phyloP scores from a whole-genome alignment of 2,888 invertebrate genomes.

The Ctena decussata region DNA sequence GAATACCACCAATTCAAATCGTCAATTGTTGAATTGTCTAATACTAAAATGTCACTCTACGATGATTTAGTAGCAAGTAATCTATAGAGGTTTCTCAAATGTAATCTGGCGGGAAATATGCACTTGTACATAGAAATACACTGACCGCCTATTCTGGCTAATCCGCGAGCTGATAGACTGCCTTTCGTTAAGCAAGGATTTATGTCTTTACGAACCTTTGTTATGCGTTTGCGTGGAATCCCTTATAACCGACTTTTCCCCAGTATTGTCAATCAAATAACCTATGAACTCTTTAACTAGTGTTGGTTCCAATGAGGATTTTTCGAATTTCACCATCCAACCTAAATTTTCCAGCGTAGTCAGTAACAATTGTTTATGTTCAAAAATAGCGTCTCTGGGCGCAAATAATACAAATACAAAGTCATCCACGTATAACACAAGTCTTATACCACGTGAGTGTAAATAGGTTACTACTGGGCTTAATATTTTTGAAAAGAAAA shows the following conservation, averaged over 20 bases:
- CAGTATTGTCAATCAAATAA: slow-evolving; percentile 8
- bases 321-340: not conserved
- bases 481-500: slow-evolving; percentile 30
- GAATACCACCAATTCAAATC: slow-evolving; percentile 22
- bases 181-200: not conserved
- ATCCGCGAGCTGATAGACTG: not conserved
- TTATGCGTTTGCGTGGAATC: slow-evolving; percentile 19
- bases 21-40: not conserved
- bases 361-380: slow-evolving; percentile 1
- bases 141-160: slow-evolving; percentile 23
- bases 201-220: slow-evolving; percentile 4
- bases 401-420: slow-evolving; percentile 12
- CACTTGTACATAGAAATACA: slow-evolving; percentile 24
- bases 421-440: slow-evolving; percentile 28
- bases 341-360: not conserved
- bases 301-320: slow-evolving; percentile 5
- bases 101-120: slow-evolving; percentile 11
- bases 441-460: slow-evolving; percentile 13
- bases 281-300: slow-evolving; percentile 1
- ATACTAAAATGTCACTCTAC: slow-evolving; percentile 6
- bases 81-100: slow-evolving; percentile 14
- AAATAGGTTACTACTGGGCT: slow-evolving; percentile 16
- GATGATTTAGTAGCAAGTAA: slow-evolving; percentile 15
- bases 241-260: not conserved
- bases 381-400: not conserved